These are phyloP conservation scores for Dasysyrphus tricinctus DNA, from an alignment of 2,888 invertebrate genomes.

Conservation along the genomic window DNA sequence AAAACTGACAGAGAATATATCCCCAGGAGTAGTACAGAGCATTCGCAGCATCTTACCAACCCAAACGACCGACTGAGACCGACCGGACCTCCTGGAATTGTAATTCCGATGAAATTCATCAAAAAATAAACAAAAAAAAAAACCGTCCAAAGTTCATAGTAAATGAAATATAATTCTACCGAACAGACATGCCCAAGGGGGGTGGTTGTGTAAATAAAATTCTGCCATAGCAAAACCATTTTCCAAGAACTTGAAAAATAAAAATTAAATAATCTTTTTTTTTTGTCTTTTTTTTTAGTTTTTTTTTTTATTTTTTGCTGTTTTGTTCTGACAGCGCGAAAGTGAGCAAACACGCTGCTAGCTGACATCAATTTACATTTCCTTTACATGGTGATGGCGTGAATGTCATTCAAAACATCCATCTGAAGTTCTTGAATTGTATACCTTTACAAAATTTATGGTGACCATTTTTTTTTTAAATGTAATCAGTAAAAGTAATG, in stretches of 20 bases:
- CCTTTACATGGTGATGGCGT: conserved; percentile 40
- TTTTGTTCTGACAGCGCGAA: conserved; percentile 16
- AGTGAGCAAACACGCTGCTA: conserved; percentile 39
- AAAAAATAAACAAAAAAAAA: background rate
- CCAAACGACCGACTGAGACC: background rate
- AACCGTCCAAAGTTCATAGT: conserved; percentile 24
- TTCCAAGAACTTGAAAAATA: conserved; percentile 41
- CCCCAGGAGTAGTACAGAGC: background rate
- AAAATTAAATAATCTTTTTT: conserved; percentile 22
- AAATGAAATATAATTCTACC: conserved; percentile 22
- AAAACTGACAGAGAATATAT: conserved; percentile 20
- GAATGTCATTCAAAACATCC: conserved; percentile 43
- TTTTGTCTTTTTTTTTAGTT: background rate
- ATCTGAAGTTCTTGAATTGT: conserved; percentile 8
- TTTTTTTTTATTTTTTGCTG: background rate
- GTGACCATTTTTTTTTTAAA: background rate
- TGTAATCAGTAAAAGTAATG: background rate
- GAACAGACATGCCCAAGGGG: conserved; percentile 9
- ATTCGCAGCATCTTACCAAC: background rate
- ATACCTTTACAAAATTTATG: background rate
- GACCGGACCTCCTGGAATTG: background rate
- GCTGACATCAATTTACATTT: conserved; percentile 55
- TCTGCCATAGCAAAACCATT: background rate
- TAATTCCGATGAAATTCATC: conserved; percentile 15
- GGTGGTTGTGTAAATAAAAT: background rate